Evolutionary conservation across 2,113 vertebrate species (phyloP).

Genomic region (Chaetodon trifascialis): DNA sequence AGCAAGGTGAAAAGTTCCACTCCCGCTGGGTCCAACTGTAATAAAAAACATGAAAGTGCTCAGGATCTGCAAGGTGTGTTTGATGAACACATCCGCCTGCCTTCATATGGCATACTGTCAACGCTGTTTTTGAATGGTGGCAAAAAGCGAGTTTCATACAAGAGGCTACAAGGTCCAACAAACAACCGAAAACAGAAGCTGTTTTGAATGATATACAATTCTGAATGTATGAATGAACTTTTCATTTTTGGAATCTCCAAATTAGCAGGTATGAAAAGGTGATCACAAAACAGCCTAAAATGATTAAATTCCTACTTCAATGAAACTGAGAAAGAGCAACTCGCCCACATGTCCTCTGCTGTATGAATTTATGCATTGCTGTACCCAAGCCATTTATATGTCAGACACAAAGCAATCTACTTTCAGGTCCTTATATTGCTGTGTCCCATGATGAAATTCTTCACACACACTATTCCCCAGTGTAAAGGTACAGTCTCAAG

Average conservation of each 20-base stretch:
- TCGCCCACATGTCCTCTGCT: slow-evolving; percentile 14
- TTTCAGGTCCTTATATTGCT: slow-evolving; percentile 18
- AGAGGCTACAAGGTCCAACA: background rate
- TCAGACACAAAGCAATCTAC: slow-evolving; percentile 18
- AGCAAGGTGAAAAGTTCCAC: slow-evolving; percentile 13
- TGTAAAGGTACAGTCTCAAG: slow-evolving; percentile 18
- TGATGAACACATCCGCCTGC: slow-evolving; percentile 20
- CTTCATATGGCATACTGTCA: background rate
- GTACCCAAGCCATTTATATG: background rate
- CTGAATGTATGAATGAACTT: background rate
- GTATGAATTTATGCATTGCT: background rate
- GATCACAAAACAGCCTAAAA: background rate
- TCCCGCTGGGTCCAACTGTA: background rate
- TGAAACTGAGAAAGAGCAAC: background rate
- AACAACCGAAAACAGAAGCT: background rate
- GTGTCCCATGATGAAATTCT: slow-evolving; percentile 21
- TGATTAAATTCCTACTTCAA: background rate
- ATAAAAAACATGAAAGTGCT: background rate
- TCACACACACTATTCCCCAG: slow-evolving; percentile 14
- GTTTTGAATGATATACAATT: background rate
- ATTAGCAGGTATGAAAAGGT: background rate
- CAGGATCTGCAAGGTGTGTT: slow-evolving; percentile 21
- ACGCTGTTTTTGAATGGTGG: too few species aligned
- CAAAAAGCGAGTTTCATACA: background rate
- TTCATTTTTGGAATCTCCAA: background rate